These are phyloP conservation scores for Glandiceps talaboti DNA, from an alignment of 53 echinoderm and acorn worm genomes.

Conservation along the genomic window DNA sequence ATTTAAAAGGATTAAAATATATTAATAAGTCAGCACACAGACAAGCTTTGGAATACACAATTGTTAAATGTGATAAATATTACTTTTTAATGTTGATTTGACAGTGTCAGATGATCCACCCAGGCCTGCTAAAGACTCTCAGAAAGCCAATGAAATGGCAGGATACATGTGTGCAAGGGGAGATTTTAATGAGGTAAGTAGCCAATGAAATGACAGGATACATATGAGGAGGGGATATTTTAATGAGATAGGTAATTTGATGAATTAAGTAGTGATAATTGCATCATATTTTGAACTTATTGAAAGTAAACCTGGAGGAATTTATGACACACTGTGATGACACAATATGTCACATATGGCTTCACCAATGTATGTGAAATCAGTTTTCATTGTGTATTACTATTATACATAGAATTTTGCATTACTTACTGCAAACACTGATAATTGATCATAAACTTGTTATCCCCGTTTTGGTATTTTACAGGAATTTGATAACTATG, in stretches of 20 bases:
- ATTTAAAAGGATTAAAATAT: no score
- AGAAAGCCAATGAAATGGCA: conserved; percentile 72
- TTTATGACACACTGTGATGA: no score
- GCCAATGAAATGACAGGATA: conserved; percentile 76
- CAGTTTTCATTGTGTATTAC: no score
- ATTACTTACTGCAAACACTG: background rate
- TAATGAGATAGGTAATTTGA: conserved; percentile 50
- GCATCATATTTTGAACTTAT: no score
- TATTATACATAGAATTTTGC: background rate
- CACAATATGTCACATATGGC: no score
- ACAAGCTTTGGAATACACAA: no score
- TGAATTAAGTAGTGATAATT: no score
- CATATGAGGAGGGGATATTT: conserved; percentile 87
- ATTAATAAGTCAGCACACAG: no score
- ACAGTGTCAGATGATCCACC: conserved; percentile 85
- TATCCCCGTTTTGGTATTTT: background rate
- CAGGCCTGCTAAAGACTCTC: conserved; percentile 73
- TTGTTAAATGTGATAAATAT: no score
- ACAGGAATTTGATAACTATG: conserved; percentile 92
- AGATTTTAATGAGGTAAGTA: conserved; percentile 67
- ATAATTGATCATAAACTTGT: background rate
- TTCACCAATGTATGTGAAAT: no score
- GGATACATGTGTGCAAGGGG: conserved; percentile 89
- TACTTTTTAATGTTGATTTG: conserved; percentile 15
- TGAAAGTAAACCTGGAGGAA: no score